Evolutionary conservation across 2,113 vertebrate genomes (phyloP).

Genomic region (Marmota flaviventris): DNA sequence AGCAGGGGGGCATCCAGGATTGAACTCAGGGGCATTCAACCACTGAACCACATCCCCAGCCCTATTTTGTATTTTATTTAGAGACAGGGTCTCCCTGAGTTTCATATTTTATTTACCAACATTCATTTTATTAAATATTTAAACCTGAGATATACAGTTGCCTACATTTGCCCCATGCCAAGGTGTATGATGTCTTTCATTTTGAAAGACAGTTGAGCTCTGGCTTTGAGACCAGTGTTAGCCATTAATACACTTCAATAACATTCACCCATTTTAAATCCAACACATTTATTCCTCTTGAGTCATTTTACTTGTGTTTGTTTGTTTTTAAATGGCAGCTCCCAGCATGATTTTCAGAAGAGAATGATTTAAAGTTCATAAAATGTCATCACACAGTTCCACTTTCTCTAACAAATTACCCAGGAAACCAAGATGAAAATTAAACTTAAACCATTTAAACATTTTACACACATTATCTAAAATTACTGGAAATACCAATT

Average conservation of each 20-base stretch:
- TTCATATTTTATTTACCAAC: neutral
- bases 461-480: constrained; percentile 49
- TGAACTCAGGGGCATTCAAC: too few relatives aligned
- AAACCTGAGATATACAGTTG: neutral
- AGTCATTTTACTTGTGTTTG: constrained; percentile 67
- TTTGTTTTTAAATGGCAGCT: constrained; percentile 81
- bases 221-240: constrained; percentile 18
- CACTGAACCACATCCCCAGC: too few relatives aligned
- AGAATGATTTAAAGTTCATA: constrained; percentile 79
- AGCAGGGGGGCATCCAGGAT: too few relatives aligned
- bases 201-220: constrained; percentile 11
- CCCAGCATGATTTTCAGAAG: constrained; percentile 73
- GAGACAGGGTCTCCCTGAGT: too few relatives aligned
- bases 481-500: constrained; percentile 54
- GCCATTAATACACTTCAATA: constrained; percentile 37
- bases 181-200: neutral
- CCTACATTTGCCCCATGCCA: neutral
- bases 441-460: constrained; percentile 56
- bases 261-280: constrained; percentile 43
- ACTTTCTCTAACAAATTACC: constrained; percentile 73
- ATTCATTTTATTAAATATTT: neutral
- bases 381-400: constrained; percentile 76
- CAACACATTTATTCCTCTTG: constrained; percentile 66
- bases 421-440: constrained; percentile 70
- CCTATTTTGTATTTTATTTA: too few relatives aligned